Conservation (phyloP, 2,888 invertebrate genomes). For the Drosophila flavopinicola region DNA sequence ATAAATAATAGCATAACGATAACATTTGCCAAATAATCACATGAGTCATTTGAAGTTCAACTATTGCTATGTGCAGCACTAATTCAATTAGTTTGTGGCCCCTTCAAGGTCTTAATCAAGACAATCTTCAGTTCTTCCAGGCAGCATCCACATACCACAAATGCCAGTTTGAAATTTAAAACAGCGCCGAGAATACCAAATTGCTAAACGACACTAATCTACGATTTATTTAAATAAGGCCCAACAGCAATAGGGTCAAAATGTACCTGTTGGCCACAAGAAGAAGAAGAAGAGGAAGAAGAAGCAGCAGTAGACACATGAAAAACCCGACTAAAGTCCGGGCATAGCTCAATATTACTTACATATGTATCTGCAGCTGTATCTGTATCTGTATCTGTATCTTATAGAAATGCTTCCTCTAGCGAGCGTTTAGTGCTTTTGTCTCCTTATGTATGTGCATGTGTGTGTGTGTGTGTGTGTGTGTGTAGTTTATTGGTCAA, state of each 20-base stretch:
- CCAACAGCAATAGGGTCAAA: slow-evolving; percentile 35
- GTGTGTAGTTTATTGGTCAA: slow-evolving; percentile 47
- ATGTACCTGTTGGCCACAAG: slow-evolving; percentile 62
- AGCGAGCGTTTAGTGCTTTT: slow-evolving; percentile 17
- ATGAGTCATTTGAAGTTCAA: not conserved
- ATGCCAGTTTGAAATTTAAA: slow-evolving; percentile 28
- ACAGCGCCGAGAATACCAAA: slow-evolving; percentile 52
- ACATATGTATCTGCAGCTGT: slow-evolving; percentile 31
- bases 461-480: not conserved
- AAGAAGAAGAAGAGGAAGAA: too few relatives aligned
- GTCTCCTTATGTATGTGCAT: not conserved
- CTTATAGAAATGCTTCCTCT: slow-evolving; percentile 27
- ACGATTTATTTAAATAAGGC: slow-evolving; percentile 71
- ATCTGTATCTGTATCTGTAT: slow-evolving; percentile 11
- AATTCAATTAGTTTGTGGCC: not conserved
- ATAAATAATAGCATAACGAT: not conserved
- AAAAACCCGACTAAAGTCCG: slow-evolving; percentile 24
- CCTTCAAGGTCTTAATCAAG: slow-evolving; percentile 48
- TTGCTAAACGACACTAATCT: slow-evolving; percentile 78
- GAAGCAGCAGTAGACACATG: not conserved
- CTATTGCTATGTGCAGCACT: not conserved
- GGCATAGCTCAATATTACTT: slow-evolving; percentile 24
- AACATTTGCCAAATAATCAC: not conserved
- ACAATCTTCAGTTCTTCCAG: slow-evolving; percentile 19
- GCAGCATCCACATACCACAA: slow-evolving; percentile 35